These are phyloP conservation scores for Buphagus erythrorhynchus DNA, from an alignment of 2,797 vertebrate species.

Conservation along the genomic window DNA sequence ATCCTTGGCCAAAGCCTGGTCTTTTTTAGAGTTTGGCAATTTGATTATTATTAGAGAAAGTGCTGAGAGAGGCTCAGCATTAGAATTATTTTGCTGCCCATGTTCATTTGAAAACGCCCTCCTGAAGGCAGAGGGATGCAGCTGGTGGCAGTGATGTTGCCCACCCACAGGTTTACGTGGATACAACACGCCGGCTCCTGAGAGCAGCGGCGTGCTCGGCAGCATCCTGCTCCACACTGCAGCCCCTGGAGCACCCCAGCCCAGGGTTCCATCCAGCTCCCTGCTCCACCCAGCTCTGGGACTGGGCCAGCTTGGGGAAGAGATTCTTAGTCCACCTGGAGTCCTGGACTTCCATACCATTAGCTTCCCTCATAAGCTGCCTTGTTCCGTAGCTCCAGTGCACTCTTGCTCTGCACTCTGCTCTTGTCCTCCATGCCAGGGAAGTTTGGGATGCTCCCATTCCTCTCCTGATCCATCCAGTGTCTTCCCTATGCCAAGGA, in stretches of 20 bases:
- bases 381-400: rapidly evolving
- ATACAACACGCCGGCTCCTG: rapidly evolving
- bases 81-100: background rate
- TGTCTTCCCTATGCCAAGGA: background rate
- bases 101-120: background rate
- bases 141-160: rapidly evolving
- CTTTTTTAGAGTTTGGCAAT: background rate
- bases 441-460: rapidly evolving
- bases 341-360: background rate
- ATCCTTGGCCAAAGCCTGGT: background rate
- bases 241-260: background rate
- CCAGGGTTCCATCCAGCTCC: rapidly evolving
- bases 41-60: background rate
- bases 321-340: rapidly evolving
- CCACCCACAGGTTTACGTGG: rapidly evolving
- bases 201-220: rapidly evolving
- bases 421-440: background rate
- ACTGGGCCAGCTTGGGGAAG: background rate
- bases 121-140: background rate
- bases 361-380: rapidly evolving
- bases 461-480: background rate
- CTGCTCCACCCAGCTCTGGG: background rate
- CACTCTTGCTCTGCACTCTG: background rate
- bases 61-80: background rate
- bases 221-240: background rate